phyloP scores from a whole-genome alignment of 2,888 invertebrate species.

The Epsilonema sp. region DNA sequence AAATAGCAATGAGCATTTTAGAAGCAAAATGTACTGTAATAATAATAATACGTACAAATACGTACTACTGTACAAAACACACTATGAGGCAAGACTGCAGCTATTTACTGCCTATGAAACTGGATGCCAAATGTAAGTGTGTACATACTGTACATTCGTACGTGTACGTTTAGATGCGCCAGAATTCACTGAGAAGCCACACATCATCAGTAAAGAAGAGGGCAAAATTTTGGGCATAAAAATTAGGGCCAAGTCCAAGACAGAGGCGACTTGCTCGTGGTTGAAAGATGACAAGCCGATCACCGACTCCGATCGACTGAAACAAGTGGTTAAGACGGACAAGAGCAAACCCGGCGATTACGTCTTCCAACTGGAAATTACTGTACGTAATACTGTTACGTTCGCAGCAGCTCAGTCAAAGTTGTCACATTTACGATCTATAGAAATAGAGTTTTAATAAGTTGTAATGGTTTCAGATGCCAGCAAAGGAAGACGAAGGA shows the following conservation, averaged over 20 bases:
- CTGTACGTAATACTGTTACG: too few species aligned
- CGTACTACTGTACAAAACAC: too few species aligned
- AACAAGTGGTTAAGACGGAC: slow-evolving; percentile 23
- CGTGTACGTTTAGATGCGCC: slow-evolving; percentile 22
- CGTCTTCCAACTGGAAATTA: too few species aligned
- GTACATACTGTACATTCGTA: neutral
- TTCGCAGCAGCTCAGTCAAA: too few species aligned
- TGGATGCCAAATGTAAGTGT: too few species aligned
- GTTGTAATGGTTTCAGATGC: neutral
- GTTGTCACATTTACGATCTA: too few species aligned
- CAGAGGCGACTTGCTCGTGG: slow-evolving; percentile 26
- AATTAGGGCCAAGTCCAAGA: slow-evolving; percentile 23
- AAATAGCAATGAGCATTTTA: too few species aligned
- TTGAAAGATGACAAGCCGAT: slow-evolving; percentile 28
- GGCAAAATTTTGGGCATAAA: slow-evolving; percentile 27
- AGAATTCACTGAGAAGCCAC: slow-evolving; percentile 28
- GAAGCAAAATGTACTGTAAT: too few species aligned
- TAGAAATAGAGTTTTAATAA: too few species aligned
- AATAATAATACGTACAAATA: too few species aligned
- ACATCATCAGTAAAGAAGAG: slow-evolving; percentile 27
- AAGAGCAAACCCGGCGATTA: slow-evolving; percentile 22
- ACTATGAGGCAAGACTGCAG: too few species aligned
- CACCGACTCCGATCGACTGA: slow-evolving; percentile 22
- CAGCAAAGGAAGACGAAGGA: slow-evolving; percentile 5
- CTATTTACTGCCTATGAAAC: too few species aligned